Conservation (phyloP, 2,888 invertebrate genomes). For the Apodemia mormo region DNA sequence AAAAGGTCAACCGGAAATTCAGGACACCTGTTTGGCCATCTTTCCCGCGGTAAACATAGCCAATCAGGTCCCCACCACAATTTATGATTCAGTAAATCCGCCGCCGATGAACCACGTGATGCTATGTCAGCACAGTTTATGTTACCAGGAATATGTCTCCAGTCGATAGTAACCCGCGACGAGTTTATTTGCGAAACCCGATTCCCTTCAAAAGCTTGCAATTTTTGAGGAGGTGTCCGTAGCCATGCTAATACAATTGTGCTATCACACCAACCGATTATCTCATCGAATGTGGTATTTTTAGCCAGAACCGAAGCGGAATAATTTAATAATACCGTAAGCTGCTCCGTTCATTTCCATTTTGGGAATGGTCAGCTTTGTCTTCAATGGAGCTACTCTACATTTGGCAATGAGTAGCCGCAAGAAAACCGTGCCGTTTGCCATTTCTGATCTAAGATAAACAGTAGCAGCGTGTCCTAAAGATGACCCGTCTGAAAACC, state of each 20-base stretch:
- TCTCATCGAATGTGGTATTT: not conserved
- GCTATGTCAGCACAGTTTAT: too few species aligned
- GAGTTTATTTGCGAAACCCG: slow-evolving; percentile 25
- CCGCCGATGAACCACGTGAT: too few species aligned
- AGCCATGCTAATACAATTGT: slow-evolving; percentile 29
- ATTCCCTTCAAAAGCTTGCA: slow-evolving; percentile 26
- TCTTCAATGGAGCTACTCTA: slow-evolving; percentile 26
- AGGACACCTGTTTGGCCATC: too few species aligned
- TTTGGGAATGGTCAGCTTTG: slow-evolving; percentile 26
- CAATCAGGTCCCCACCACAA: slow-evolving; percentile 26
- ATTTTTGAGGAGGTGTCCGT: slow-evolving; percentile 24
- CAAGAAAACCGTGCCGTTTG: slow-evolving; percentile 8
- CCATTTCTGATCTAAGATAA: slow-evolving; percentile 20
- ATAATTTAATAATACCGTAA: slow-evolving; percentile 21
- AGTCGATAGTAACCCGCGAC: slow-evolving; percentile 7
- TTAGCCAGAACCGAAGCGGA: not conserved
- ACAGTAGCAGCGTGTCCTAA: slow-evolving; percentile 27
- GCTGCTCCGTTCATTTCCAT: slow-evolving; percentile 27
- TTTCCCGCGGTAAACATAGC: too few species aligned
- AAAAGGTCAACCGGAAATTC: too few species aligned
- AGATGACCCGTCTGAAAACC: slow-evolving; percentile 32
- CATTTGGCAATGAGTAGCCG: slow-evolving; percentile 26
- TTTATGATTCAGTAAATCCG: too few species aligned
- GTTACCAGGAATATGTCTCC: slow-evolving; percentile 28
- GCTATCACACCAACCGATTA: slow-evolving; percentile 27